These are phyloP conservation scores for Malacoctenus gilli DNA, from an alignment of 2,797 vertebrate genomes.

Conservation along the genomic window DNA sequence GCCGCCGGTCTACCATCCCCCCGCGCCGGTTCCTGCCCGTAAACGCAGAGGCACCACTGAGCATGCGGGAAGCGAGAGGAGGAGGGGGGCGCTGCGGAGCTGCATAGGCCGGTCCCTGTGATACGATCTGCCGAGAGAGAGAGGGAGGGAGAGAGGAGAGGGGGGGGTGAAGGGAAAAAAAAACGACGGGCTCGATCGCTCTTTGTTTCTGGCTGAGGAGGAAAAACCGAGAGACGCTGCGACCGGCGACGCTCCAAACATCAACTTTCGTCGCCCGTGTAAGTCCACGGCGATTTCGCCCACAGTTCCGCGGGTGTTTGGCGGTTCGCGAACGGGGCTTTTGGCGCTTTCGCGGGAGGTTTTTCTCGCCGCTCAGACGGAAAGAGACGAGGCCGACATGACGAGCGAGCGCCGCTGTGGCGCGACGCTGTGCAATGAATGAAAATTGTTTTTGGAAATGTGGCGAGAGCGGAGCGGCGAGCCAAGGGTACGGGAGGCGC, in stretches of 20 bases:
- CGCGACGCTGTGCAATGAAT: conserved; percentile 81
- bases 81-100: conserved; percentile 76
- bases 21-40: too few species aligned
- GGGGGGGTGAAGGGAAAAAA: conserved; percentile 68
- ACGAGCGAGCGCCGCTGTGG: conserved; percentile 57
- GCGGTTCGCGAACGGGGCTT: too few species aligned
- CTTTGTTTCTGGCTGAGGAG: conserved; percentile 83
- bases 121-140: conserved; percentile 58
- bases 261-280: conserved; percentile 62
- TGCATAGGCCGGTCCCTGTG: conserved; percentile 49
- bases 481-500: conserved; percentile 77
- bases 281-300: conserved; percentile 24
- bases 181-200: conserved; percentile 75
- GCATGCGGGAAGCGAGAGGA: conserved; percentile 28
- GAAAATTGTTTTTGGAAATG: conserved; percentile 74
- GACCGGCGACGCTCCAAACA: conserved; percentile 66
- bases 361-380: conserved; percentile 14
- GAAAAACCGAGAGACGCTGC: conserved; percentile 73
- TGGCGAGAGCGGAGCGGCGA: conserved; percentile 57
- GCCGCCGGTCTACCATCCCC: too few species aligned
- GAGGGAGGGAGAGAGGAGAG: conserved; percentile 41
- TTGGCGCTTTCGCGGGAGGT: neutral
- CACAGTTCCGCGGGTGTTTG: neutral
- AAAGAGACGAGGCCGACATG: conserved; percentile 66
- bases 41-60: too few species aligned